Conservation (phyloP, 2,797 vertebrate species). For the Bradypus variegatus region DNA sequence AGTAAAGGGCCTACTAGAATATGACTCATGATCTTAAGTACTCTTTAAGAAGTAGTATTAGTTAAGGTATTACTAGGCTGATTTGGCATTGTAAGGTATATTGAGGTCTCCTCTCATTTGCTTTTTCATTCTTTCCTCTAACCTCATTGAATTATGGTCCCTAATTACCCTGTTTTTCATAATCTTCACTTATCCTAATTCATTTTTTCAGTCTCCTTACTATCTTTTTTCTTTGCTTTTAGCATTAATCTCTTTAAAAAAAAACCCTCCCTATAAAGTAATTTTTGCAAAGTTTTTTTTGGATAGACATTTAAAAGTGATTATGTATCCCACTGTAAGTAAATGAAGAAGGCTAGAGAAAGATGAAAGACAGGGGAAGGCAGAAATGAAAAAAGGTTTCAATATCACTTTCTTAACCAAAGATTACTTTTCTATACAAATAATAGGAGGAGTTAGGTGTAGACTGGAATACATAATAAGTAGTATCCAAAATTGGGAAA, state of each 20-base stretch:
- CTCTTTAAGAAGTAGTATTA: not conserved
- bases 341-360: constrained; percentile 1
- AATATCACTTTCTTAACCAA: not conserved
- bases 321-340: not conserved
- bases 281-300: not conserved
- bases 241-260: not conserved
- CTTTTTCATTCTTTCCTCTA: not conserved
- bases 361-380: not conserved
- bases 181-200: not conserved
- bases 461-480: not conserved
- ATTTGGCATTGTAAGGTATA: not conserved
- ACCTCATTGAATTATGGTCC: not conserved
- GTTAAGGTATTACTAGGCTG: not conserved
- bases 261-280: not conserved
- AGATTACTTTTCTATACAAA: not conserved
- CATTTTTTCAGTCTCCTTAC: not conserved
- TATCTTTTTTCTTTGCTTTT: not conserved
- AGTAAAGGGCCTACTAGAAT: not conserved
- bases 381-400: not conserved
- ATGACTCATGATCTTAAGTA: not conserved
- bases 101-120: not conserved
- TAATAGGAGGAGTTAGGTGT: not conserved
- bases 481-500: not conserved
- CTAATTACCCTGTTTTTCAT: not conserved
- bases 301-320: not conserved